Evolutionary conservation across 2,888 invertebrate species (phyloP), one percentile per base, ranked within the genome.

Genomic region (Corbicula japonica): DNA sequence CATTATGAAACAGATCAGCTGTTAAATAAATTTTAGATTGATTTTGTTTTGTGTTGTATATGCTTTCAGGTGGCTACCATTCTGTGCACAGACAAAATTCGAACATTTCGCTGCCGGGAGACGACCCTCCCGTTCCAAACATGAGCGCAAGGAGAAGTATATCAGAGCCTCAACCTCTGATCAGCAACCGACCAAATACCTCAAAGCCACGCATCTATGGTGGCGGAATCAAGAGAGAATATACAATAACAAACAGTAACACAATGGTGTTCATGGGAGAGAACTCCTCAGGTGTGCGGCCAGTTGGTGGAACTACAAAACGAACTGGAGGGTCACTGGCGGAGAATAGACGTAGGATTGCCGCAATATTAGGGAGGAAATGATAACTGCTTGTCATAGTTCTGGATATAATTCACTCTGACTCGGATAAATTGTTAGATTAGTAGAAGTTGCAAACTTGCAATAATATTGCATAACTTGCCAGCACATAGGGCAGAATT

Each of bases 291-390:
- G 63, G 63, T 12, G 26, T 54, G 2, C 34, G 74, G 6, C 38
- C 73, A 4, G 76, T 70, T 0, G 77, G 77, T 23, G 71, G 70
- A 21, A 74, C 46, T 21, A 48, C 48, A 23, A 65, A 60, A 35
- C 63, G 80, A 23, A 52, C 71, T 41, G 74, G 76, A 2, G 77
- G 77, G 0, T 60, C 79, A 12, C 46, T 88, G 15, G 83, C 87
- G 12, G 88, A 88, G 38, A 90, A 86, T 65, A 78, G 90, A 41
- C 82, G 82, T 50, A 80, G 90, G 61, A 90, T 90, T 28, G 88
- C 89, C 18, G 84, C 86, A 10, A 86, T 90, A 35, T 76, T 90
- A 28, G 90, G 90, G 8, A 80, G 87, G 41, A 88, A 86, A 56
- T 84, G 66, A 79, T 76, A 66, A 63, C n/a, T 8, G 3, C 32